A percentile compares a stretch with the other conserved stretches of the same genome.
These are phyloP conservation scores for Drosophila bunnanda DNA, from an alignment of 2,888 invertebrate genomes.

Conservation along the genomic window DNA sequence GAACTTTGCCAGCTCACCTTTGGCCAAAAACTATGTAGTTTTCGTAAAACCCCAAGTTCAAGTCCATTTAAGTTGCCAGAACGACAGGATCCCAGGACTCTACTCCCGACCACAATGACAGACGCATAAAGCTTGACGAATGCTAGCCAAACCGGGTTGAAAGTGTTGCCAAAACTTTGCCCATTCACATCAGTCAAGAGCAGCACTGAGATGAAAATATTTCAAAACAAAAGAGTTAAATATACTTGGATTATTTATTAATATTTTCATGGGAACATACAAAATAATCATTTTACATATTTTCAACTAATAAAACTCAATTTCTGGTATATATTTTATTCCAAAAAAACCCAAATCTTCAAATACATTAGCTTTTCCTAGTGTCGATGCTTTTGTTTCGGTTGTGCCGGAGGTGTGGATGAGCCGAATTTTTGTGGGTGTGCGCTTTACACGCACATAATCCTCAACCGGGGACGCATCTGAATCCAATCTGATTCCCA, in stretches of 20 bases:
- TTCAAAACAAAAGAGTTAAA: too few species aligned
- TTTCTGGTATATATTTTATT: too few species aligned
- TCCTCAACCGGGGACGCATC: slow-evolving; percentile 71
- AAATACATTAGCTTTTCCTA: neutral
- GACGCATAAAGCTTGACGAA: slow-evolving; percentile 56
- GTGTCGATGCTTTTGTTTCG: neutral
- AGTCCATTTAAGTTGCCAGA: neutral
- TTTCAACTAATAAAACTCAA: too few species aligned
- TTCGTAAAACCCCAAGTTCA: neutral
- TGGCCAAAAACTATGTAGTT: slow-evolving; percentile 1
- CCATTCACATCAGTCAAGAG: slow-evolving; percentile 30
- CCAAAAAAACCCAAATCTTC: too few species aligned
- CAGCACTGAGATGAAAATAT: slow-evolving; percentile 3
- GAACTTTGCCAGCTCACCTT: slow-evolving; percentile 30
- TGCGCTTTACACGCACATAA: slow-evolving; percentile 67
- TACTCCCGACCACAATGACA: slow-evolving; percentile 49
- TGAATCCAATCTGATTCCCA: slow-evolving; percentile 36
- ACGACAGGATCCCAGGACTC: neutral
- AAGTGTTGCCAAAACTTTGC: slow-evolving; percentile 43
- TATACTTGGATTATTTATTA: too few species aligned
- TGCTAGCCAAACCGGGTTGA: slow-evolving; percentile 32
- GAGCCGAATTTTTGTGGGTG: slow-evolving; percentile 34
- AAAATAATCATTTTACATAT: neutral
- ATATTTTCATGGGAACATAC: too few species aligned
- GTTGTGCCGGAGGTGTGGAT: slow-evolving; percentile 24